phyloP scores from a whole-genome alignment of 2,888 invertebrate genomes.

The Augochlorella aurata region DNA sequence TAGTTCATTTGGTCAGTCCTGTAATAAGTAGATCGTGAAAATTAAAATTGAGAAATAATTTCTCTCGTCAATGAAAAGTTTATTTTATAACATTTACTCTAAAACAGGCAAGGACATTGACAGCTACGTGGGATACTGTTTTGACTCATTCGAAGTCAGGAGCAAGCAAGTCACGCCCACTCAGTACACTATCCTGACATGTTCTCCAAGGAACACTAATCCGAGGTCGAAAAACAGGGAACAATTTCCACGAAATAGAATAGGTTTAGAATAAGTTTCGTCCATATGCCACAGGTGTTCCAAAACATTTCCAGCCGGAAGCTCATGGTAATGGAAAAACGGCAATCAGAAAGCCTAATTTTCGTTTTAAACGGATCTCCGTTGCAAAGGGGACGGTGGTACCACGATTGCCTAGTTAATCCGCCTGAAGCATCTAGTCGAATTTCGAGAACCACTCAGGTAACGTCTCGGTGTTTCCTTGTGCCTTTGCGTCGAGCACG shows the following conservation, averaged over 20 bases:
- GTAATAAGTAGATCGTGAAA: no score
- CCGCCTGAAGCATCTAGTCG: neutral
- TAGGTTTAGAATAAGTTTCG: neutral
- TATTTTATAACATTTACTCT: no score
- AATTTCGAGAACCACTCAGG: neutral
- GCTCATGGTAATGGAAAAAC: neutral
- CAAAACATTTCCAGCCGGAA: neutral
- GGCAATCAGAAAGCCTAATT: neutral
- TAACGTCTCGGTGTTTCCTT: constrained; percentile 5
- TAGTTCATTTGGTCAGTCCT: no score
- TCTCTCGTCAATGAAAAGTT: no score
- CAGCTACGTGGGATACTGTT: neutral
- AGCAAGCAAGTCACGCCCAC: neutral
- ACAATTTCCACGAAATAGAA: neutral
- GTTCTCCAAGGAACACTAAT: neutral
- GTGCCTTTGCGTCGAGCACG: neutral
- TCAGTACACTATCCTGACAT: neutral
- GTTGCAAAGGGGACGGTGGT: neutral
- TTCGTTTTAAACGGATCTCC: neutral
- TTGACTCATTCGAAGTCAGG: neutral
- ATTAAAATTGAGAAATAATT: no score
- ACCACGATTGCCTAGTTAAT: constrained; percentile 9
- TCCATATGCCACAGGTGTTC: neutral
- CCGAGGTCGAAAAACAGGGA: neutral
- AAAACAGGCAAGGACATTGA: neutral